These are phyloP conservation scores for Arion vulgaris DNA, from an alignment of 1,140 invertebrate genomes.

Conservation along the genomic window DNA sequence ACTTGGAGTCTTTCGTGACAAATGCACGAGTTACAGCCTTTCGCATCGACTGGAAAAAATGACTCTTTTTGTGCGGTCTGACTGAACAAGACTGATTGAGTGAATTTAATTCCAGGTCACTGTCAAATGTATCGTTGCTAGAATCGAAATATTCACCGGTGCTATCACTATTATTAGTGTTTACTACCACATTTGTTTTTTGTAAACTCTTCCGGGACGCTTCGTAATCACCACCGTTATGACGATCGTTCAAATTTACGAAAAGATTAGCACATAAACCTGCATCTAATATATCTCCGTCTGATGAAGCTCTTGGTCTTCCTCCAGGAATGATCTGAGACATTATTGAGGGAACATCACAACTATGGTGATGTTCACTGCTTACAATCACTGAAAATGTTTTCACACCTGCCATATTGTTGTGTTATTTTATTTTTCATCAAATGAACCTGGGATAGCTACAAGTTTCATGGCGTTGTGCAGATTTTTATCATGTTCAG, in stretches of 20 bases:
- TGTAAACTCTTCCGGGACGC: background rate
- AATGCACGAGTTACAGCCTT: slow-evolving; percentile 53
- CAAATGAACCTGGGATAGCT: slow-evolving; percentile 17
- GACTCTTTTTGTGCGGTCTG: slow-evolving; percentile 31
- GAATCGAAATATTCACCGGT: background rate
- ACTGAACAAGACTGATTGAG: slow-evolving; percentile 6
- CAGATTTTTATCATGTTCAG: background rate
- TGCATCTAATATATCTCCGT: slow-evolving; percentile 60
- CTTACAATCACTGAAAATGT: slow-evolving; percentile 20
- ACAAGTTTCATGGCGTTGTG: background rate
- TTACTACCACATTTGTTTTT: background rate
- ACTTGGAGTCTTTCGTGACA: slow-evolving; percentile 33
- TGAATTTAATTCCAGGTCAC: slow-evolving; percentile 25
- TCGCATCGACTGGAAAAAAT: slow-evolving; percentile 58
- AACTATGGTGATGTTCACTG: slow-evolving; percentile 40
- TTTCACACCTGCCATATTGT: slow-evolving; percentile 37
- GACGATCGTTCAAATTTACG: slow-evolving; percentile 20
- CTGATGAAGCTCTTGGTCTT: slow-evolving; percentile 61
- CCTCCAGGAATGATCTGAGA: slow-evolving; percentile 55
- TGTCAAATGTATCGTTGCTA: slow-evolving; percentile 24
- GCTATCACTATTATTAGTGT: slow-evolving; percentile 3
- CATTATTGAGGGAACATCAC: slow-evolving; percentile 47
- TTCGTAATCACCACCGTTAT: background rate
- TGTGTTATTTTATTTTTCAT: slow-evolving; percentile 44
- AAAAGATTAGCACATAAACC: slow-evolving; percentile 21